Conservation (phyloP, 2,113 vertebrate genomes). For the Malaclemys terrapin region DNA sequence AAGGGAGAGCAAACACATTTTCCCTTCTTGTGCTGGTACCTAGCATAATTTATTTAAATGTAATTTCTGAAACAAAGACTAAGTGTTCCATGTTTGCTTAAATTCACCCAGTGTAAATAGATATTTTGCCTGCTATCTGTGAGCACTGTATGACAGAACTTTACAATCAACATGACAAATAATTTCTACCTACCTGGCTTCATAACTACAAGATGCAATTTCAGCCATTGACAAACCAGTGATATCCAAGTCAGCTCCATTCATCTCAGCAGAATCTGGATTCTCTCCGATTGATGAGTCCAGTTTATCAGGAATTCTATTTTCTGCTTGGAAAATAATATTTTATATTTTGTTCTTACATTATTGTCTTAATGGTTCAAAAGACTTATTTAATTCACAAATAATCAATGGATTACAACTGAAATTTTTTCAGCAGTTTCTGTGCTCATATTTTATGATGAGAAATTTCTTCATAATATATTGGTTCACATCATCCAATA, state of each 20-base stretch:
- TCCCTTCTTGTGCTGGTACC: neutral
- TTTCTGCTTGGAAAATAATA: slow-evolving; percentile 74
- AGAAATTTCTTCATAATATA: slow-evolving; percentile 33
- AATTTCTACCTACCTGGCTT: slow-evolving; percentile 89
- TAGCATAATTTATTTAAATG: neutral
- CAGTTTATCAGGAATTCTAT: slow-evolving; percentile 74
- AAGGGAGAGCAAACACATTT: neutral
- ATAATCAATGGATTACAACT: slow-evolving; percentile 3
- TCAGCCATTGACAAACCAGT: slow-evolving; percentile 93
- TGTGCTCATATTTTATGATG: slow-evolving; percentile 21
- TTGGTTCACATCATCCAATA: neutral
- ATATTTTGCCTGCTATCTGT: neutral
- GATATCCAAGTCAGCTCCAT: slow-evolving; percentile 79
- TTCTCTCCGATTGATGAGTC: slow-evolving; percentile 81
- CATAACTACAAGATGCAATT: slow-evolving; percentile 98
- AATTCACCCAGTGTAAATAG: neutral
- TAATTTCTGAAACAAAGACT: neutral
- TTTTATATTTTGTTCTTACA: neutral
- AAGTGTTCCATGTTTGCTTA: neutral
- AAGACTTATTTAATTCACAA: slow-evolving; percentile 17
- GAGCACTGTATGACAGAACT: neutral
- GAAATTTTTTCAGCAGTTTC: slow-evolving; percentile 20
- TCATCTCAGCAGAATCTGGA: slow-evolving; percentile 74
- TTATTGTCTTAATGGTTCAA: slow-evolving; percentile 42
- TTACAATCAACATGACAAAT: neutral